A percentile compares a stretch with the other conserved stretches of the same genome.
Evolutionary conservation across 2,113 vertebrate genomes (phyloP).

Genomic region (Gymnarchus niloticus): DNA sequence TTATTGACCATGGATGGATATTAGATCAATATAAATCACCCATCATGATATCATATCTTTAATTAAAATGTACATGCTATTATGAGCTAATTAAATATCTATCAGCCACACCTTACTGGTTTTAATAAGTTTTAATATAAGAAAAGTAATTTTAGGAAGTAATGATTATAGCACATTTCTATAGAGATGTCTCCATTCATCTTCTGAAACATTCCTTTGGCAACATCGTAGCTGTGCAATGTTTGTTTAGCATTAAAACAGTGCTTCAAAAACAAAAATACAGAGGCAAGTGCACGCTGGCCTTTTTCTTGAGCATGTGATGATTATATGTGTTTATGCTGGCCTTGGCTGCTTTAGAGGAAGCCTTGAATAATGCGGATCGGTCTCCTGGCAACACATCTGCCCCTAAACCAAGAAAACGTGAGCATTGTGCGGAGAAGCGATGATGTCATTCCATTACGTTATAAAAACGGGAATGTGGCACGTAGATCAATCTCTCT

Average conservation of each 20-base stretch:
- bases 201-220: constrained; percentile 12
- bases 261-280: constrained; percentile 32
- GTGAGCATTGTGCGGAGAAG: constrained; percentile 18
- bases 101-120: neutral
- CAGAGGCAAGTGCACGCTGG: neutral
- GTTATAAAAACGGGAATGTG: neutral
- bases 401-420: constrained; percentile 40
- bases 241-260: neutral
- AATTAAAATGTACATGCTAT: neutral
- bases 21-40: neutral
- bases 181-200: neutral
- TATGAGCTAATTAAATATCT: neutral
- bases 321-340: constrained; percentile 42
- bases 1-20: neutral
- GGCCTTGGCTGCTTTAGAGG: constrained; percentile 25
- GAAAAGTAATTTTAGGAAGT: constrained; percentile 11
- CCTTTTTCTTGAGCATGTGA: constrained; percentile 33
- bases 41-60: neutral
- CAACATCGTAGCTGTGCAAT: neutral
- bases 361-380: constrained; percentile 18
- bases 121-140: neutral
- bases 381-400: constrained; percentile 32
- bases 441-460: constrained; percentile 36
- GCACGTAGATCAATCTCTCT: neutral
- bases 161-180: constrained; percentile 8